These are phyloP conservation scores for Formica aserva DNA, from an alignment of 2,888 invertebrate genomes.

Conservation along the genomic window DNA sequence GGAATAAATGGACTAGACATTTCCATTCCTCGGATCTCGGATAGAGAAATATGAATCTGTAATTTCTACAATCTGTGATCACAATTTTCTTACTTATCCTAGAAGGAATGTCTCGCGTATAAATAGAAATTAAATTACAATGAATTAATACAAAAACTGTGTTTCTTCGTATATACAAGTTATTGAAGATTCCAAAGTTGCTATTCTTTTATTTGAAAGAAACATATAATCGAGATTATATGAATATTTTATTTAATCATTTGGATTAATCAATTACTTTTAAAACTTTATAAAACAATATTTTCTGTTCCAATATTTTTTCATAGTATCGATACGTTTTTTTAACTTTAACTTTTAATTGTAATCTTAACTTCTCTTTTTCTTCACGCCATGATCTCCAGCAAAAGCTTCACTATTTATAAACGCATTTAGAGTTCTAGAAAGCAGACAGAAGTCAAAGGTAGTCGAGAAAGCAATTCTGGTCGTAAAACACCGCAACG, in stretches of 20 bases:
- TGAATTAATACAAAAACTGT: background rate
- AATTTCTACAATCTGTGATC: slow-evolving; percentile 25
- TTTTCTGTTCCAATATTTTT: background rate
- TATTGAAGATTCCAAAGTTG: background rate
- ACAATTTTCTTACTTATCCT: slow-evolving; percentile 33
- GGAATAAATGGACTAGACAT: slow-evolving; percentile 48
- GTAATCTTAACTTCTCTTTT: background rate
- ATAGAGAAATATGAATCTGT: slow-evolving; percentile 5
- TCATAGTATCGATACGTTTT: background rate
- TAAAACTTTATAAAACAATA: background rate
- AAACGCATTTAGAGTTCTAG: background rate
- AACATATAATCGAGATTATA: background rate
- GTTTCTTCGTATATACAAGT: background rate
- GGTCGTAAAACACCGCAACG: slow-evolving; percentile 8
- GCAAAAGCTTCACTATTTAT: slow-evolving; percentile 7
- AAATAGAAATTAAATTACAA: slow-evolving; percentile 14
- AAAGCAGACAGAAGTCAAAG: background rate
- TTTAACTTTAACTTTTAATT: background rate
- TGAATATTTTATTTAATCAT: background rate
- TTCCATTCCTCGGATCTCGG: slow-evolving; percentile 26
- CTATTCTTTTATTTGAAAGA: background rate
- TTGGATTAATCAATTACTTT: background rate
- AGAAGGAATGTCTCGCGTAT: slow-evolving; percentile 10
- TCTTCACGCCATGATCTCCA: background rate
- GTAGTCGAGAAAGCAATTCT: slow-evolving; percentile 28